These are phyloP conservation scores for Urophycis tenuis DNA, from an alignment of 2,797 vertebrate genomes.

Conservation along the genomic window DNA sequence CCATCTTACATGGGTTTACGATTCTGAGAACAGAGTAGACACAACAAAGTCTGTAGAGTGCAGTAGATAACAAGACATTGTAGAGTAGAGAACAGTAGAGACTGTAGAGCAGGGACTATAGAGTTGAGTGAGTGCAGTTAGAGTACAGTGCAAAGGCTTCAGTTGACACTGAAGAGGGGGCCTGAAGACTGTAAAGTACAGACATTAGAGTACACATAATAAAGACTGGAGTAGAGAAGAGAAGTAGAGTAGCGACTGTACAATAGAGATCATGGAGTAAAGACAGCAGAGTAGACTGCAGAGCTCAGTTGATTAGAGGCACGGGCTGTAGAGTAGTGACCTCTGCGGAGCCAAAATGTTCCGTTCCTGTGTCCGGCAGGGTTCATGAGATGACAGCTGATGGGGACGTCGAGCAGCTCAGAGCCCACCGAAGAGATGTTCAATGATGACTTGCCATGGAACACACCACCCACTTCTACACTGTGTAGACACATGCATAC, in stretches of 20 bases:
- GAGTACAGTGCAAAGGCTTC: background rate
- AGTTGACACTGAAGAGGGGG: constrained; percentile 31
- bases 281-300: background rate
- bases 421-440: constrained; percentile 49
- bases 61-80: no score
- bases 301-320: no score
- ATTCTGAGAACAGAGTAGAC: background rate
- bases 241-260: background rate
- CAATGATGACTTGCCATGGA: constrained; percentile 33
- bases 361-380: background rate
- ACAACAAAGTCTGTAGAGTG: background rate
- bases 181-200: background rate
- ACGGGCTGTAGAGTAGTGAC: constrained; percentile 34
- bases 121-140: background rate
- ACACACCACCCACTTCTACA: background rate
- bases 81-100: background rate
- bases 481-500: background rate
- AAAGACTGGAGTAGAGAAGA: background rate
- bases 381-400: constrained; percentile 30
- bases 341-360: background rate
- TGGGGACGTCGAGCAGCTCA: constrained; percentile 48
- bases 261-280: background rate
- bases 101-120: background rate
- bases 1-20: no score
- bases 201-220: background rate